Base-by-base conservation (phyloP, 2,113 vertebrate species). In the Hippocampus abdominalis region DNA sequence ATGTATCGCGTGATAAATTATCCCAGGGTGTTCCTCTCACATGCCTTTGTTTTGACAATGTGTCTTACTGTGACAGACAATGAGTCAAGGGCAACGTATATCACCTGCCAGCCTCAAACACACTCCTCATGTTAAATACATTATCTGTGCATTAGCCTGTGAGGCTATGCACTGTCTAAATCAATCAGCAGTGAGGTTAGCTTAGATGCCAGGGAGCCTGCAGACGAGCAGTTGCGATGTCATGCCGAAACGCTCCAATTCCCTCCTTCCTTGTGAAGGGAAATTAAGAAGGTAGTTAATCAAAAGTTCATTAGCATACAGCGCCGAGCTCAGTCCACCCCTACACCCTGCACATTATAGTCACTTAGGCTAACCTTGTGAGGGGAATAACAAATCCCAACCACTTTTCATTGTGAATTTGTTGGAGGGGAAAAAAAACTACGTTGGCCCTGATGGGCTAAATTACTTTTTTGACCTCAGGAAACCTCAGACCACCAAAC, bases 281-380 rank as follows among this genome's bases (percentile, higher is more conserved):
- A 82, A 88, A 90, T 91, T 88, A 89, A 83, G 79, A 75, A 82
- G 87, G 86, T 85, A 88, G 88, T 92, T 92, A 86, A 90, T 92
- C 89, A 91, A 87, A 87, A 81, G 72, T 71, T 78, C 82, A 91
- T 93, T 91, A 89, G 81, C 87, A 91, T 90, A 90, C 76, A 56
- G 62, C 61, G 59, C 78, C 69, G 72, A 63, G 79, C 64, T 78
- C 77, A 23, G 51, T 75, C 78, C 78, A 70, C 63, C 81, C 66
- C 66, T 69, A 72, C 77, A 86, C 69, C 76, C 78, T 36, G 64
- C 77, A 81, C 77, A 82, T 84, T 84, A 88, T 87, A 76, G 81
- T 80, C 78, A 86, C 73, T 86, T 77, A 74, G 71, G 39, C 40
- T 21, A 64, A 46, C 48, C 61, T 62, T 75, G 85, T 89, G 86